Conservation (phyloP, 53 echinoderm and acorn worm species). For the Echinarachnius parma region DNA sequence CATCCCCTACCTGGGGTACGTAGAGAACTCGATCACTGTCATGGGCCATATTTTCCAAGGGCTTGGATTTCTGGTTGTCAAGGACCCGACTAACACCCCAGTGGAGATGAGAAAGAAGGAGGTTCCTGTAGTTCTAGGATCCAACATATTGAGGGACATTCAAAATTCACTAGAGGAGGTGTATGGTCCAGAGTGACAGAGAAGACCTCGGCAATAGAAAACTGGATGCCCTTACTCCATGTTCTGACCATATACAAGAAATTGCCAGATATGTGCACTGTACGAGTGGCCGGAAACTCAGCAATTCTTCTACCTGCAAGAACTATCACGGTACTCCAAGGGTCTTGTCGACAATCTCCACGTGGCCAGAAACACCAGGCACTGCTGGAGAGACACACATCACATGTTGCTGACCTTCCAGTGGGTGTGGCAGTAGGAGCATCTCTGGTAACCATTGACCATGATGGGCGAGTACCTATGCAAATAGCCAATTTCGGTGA, state of each 20-base stretch:
- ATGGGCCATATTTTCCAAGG: slow-evolving; percentile 28
- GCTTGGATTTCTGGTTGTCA: slow-evolving; percentile 43
- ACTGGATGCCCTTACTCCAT: too few relatives aligned
- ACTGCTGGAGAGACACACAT: slow-evolving; percentile 30
- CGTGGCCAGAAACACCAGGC: background rate
- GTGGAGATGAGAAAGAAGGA: slow-evolving; percentile 49
- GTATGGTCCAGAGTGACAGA: background rate
- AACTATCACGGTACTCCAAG: slow-evolving; percentile 24
- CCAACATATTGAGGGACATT: slow-evolving; percentile 63
- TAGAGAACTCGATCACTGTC: slow-evolving; percentile 46
- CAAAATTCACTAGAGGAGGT: background rate
- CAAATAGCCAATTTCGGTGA: slow-evolving; percentile 5
- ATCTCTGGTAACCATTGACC: slow-evolving; percentile 28
- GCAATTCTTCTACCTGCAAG: slow-evolving; percentile 48
- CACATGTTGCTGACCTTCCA: slow-evolving; percentile 9
- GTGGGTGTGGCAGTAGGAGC: slow-evolving; percentile 28
- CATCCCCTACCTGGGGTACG: slow-evolving; percentile 51
- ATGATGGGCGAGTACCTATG: slow-evolving; percentile 10
- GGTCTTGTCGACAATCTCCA: slow-evolving; percentile 16
- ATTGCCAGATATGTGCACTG: background rate
- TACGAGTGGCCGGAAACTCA: slow-evolving; percentile 24
- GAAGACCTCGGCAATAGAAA: background rate
- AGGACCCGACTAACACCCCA: slow-evolving; percentile 37
- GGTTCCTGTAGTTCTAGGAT: slow-evolving; percentile 64
- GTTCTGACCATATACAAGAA: slow-evolving; percentile 18